Percentiles rank a stretch among this genome's conserved stretches.
These are phyloP conservation scores for Labroides dimidiatus DNA, from an alignment of 2,797 vertebrate genomes.

Conservation along the genomic window DNA sequence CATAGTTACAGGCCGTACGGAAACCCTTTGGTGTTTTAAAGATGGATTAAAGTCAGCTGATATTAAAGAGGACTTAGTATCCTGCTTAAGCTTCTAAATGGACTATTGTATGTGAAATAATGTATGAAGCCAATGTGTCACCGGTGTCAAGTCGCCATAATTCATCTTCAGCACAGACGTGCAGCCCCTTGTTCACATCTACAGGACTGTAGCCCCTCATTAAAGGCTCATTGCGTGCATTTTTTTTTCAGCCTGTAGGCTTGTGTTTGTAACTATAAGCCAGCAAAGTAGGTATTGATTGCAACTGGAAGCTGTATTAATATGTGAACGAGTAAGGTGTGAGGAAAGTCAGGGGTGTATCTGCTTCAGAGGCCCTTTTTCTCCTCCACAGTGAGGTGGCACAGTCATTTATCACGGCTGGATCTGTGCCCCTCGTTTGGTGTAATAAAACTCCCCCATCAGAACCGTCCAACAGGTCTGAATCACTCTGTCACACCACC, in stretches of 20 bases:
- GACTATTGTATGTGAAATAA: conserved; percentile 79
- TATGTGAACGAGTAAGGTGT: conserved; percentile 79
- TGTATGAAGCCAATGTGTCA: conserved; percentile 83
- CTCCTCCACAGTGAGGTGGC: conserved; percentile 85
- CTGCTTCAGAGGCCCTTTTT: conserved; percentile 90
- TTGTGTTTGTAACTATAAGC: conserved; percentile 77
- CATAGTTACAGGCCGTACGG: conserved; percentile 14
- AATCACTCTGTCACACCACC: conserved; percentile 99
- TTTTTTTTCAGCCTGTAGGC: conserved; percentile 66
- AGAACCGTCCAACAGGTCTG: conserved; percentile 99
- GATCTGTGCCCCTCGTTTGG: conserved; percentile 97
- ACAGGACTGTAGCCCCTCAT: conserved; percentile 62
- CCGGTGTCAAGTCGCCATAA: conserved; percentile 76
- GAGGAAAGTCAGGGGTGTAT: conserved; percentile 77
- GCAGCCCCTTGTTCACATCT: conserved; percentile 67
- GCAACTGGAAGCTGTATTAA: conserved; percentile 82
- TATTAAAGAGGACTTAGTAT: conserved; percentile 60
- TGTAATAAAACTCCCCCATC: conserved; percentile 99
- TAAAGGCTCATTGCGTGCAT: conserved; percentile 64
- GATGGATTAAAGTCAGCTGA: conserved; percentile 56
- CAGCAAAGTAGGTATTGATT: conserved; percentile 84
- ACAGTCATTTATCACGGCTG: conserved; percentile 98
- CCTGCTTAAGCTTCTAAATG: conserved; percentile 70
- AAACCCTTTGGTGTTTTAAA: conserved; percentile 63
- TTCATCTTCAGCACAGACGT: conserved; percentile 75